phyloP scores from a whole-genome alignment of 2,113 vertebrate genomes.

The Mellivora capensis region DNA sequence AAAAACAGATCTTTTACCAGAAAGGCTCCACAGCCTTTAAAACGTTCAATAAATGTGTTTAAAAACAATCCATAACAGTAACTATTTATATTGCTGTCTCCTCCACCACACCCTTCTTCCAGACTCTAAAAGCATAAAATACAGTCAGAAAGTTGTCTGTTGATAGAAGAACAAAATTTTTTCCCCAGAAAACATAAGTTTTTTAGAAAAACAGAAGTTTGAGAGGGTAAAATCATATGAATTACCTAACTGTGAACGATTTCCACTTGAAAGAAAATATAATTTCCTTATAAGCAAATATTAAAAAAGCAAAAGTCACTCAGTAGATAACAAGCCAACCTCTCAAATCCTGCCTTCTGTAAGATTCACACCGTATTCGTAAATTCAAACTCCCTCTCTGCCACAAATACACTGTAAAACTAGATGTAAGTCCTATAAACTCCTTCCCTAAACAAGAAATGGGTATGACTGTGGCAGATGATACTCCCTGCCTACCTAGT shows the following conservation, averaged over 20 bases:
- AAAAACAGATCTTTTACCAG: not conserved
- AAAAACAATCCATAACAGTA: not conserved
- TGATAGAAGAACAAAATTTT: not conserved
- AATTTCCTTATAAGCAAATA: not conserved
- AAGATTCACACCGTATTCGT: not conserved
- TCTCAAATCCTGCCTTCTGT: not conserved
- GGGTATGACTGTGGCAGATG: not conserved
- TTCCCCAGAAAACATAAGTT: not conserved
- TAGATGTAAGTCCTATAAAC: not conserved
- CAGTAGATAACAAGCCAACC: not conserved
- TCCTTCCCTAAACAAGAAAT: not conserved
- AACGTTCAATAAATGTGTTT: not conserved
- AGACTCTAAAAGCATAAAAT: conserved; percentile 6
- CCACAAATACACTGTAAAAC: not conserved
- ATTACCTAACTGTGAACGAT: not conserved
- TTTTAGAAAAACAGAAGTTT: not conserved
- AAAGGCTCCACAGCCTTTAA: not conserved
- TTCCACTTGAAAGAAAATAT: not conserved
- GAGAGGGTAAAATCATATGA: not conserved
- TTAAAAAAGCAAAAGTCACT: not conserved
- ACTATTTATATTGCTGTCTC: not conserved
- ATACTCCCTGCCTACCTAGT: not conserved
- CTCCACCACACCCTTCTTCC: not conserved
- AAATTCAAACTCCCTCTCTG: not conserved
- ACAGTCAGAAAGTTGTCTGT: not conserved